These are phyloP conservation scores for Amblyornis subalaris DNA, from an alignment of 2,113 vertebrate species.

Conservation along the genomic window DNA sequence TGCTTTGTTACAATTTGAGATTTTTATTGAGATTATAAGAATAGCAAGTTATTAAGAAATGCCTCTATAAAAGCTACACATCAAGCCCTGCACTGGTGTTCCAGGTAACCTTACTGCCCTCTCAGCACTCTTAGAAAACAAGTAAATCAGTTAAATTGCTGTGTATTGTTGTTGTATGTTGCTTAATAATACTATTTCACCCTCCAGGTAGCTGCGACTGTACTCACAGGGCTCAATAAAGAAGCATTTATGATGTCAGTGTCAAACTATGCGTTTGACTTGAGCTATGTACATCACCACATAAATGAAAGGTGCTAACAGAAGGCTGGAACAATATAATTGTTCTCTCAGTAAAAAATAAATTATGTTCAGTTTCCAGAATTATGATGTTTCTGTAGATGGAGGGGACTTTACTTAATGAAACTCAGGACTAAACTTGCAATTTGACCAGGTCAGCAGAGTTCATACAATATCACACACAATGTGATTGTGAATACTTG, in stretches of 20 bases:
- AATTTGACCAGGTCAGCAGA: neutral
- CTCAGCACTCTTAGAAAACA: neutral
- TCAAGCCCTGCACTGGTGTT: neutral
- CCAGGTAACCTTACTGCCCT: neutral
- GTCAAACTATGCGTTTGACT: neutral
- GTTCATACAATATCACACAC: neutral
- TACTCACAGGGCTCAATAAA: neutral
- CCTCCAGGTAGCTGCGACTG: neutral
- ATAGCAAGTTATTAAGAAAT: neutral
- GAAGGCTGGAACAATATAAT: neutral
- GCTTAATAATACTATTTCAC: neutral
- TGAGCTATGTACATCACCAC: neutral
- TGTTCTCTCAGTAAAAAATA: neutral
- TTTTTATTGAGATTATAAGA: neutral
- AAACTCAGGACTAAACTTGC: neutral
- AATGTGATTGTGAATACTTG: neutral
- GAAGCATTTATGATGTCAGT: neutral
- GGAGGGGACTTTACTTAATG: neutral
- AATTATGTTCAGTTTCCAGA: neutral
- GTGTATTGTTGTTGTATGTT: neutral
- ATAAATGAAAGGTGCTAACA: neutral
- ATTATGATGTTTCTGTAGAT: neutral
- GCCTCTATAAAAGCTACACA: neutral
- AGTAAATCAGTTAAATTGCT: constrained; percentile 38
- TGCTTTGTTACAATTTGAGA: neutral